phyloP scores from a whole-genome alignment of 2,797 vertebrate species.

The Mormyrus hasselquistii region DNA sequence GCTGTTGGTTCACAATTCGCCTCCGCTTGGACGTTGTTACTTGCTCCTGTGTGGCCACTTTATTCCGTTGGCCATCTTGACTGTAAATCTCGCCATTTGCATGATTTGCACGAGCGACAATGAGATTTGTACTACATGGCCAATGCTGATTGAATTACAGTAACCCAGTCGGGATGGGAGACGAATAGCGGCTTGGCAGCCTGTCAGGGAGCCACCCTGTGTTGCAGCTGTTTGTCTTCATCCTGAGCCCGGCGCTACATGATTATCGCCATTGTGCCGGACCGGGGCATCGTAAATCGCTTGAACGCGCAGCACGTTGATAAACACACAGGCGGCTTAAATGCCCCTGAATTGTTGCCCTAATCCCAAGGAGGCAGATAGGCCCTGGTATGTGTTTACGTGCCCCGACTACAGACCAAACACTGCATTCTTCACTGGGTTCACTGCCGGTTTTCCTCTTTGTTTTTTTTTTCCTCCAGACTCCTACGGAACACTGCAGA shows the following conservation, averaged over 20 bases:
- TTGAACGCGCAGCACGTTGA: constrained; percentile 12
- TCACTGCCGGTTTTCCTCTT: background rate
- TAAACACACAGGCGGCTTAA: constrained; percentile 7
- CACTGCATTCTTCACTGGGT: background rate
- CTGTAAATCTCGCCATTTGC: background rate
- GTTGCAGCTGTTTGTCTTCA: background rate
- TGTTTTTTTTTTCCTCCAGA: background rate
- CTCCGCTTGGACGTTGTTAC: background rate
- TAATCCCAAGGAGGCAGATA: background rate
- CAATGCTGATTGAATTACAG: background rate
- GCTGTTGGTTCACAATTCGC: background rate
- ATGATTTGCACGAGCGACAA: background rate
- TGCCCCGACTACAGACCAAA: background rate
- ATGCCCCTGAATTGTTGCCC: constrained; percentile 7
- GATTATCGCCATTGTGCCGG: constrained; percentile 1
- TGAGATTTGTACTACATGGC: background rate
- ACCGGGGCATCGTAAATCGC: constrained; percentile 12
- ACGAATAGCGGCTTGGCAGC: background rate
- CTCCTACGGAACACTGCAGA: background rate
- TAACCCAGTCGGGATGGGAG: background rate
- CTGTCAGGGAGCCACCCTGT: background rate
- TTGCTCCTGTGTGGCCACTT: background rate
- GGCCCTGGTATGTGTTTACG: background rate
- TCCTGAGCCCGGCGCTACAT: background rate
- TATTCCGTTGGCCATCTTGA: background rate